These are phyloP conservation scores for Drosophila carrolli DNA, from an alignment of 1,140 invertebrate species.

Conservation along the genomic window DNA sequence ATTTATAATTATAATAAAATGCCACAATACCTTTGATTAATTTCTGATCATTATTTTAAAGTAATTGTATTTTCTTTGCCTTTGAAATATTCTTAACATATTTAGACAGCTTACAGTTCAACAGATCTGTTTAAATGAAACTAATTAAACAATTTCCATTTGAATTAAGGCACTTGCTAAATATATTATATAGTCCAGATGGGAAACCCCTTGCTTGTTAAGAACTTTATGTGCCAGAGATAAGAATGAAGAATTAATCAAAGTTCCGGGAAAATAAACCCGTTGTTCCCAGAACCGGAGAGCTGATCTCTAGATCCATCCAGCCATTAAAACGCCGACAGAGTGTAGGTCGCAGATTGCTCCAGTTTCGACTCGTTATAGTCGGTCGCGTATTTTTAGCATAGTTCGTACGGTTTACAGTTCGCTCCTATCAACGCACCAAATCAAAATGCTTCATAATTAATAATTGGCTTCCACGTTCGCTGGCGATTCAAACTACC, in stretches of 20 bases:
- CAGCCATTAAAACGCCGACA: constrained; percentile 4
- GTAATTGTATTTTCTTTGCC: too few relatives aligned
- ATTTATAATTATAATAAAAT: too few relatives aligned
- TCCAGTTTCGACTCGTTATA: constrained; percentile 50
- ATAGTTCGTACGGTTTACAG: constrained; percentile 5
- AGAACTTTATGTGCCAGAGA: background rate
- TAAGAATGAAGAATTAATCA: background rate
- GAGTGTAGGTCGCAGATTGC: constrained; percentile 25
- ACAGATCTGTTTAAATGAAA: too few relatives aligned
- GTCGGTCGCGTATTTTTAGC: constrained; percentile 48
- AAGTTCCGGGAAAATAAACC: background rate
- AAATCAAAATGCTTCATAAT: constrained; percentile 69
- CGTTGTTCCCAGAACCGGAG: background rate
- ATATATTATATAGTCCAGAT: background rate
- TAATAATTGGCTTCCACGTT: constrained; percentile 52
- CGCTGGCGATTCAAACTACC: constrained; percentile 16
- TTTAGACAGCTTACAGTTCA: too few relatives aligned
- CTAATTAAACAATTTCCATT: constrained; percentile 9
- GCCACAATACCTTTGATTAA: too few relatives aligned
- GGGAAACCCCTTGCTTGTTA: constrained; percentile 2
- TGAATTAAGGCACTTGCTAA: constrained; percentile 5
- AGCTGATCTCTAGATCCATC: constrained; percentile 1
- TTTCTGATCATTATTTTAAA: too few relatives aligned
- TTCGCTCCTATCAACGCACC: constrained; percentile 58
- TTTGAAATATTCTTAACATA: too few relatives aligned